Evolutionary conservation across 2,113 vertebrate species (phyloP).

Genomic region (Cynocephalus volans): DNA sequence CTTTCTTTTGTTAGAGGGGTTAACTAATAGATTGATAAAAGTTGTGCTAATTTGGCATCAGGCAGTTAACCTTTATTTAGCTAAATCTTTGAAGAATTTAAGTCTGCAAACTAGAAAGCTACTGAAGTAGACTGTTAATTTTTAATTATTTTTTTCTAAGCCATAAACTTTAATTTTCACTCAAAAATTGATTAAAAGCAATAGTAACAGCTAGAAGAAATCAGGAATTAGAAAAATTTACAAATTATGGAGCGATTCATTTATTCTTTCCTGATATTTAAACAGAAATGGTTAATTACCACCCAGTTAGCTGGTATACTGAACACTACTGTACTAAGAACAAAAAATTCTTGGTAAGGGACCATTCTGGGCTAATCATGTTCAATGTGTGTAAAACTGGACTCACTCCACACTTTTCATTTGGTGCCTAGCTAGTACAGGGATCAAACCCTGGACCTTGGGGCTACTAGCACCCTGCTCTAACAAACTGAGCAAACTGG

Average conservation of each 20-base stretch:
- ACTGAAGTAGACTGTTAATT: not conserved
- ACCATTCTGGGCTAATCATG: not conserved
- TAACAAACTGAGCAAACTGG: too few relatives aligned
- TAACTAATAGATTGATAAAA: not conserved
- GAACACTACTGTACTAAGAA: not conserved
- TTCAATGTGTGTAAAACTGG: not conserved
- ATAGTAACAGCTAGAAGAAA: not conserved
- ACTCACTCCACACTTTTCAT: not conserved
- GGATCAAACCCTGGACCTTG: too few relatives aligned
- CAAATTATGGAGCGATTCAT: not conserved
- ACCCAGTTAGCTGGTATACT: not conserved
- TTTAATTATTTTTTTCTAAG: conserved; percentile 48
- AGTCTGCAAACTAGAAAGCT: not conserved
- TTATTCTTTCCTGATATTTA: not conserved
- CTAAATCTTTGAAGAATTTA: conserved; percentile 7
- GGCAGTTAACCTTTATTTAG: not conserved
- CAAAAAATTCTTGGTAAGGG: not conserved
- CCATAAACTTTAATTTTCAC: conserved; percentile 33
- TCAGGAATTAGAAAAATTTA: not conserved
- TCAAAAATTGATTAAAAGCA: conserved; percentile 35
- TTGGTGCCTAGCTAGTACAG: too few relatives aligned
- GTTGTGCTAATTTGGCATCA: not conserved
- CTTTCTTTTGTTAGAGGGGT: not conserved
- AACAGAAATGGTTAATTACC: not conserved
- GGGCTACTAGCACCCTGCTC: too few relatives aligned